These are phyloP conservation scores for Stenurella melanura DNA, from an alignment of 2,888 invertebrate genomes.

Conservation along the genomic window DNA sequence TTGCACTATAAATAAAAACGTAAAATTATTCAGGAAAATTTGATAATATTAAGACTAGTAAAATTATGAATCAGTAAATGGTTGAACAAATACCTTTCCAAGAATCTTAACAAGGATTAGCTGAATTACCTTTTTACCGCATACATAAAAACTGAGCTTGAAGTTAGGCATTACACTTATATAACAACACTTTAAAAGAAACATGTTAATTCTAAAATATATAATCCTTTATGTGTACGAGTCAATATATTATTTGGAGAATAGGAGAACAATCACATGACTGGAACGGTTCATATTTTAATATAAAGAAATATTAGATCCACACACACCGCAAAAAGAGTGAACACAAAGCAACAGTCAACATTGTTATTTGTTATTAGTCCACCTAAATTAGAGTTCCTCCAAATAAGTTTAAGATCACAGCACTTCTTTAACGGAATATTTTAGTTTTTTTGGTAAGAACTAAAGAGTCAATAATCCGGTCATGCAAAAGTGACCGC, in stretches of 20 bases:
- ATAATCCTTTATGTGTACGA: not conserved
- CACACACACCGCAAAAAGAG: too few relatives aligned
- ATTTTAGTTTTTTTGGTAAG: too few relatives aligned
- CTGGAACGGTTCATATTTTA: not conserved
- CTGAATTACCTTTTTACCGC: not conserved
- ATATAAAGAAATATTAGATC: too few relatives aligned
- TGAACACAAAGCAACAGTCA: too few relatives aligned
- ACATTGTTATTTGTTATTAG: too few relatives aligned
- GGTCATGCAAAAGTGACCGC: too few relatives aligned
- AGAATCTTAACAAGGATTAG: not conserved
- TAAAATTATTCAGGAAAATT: not conserved
- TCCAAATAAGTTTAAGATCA: too few relatives aligned
- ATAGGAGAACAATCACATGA: not conserved
- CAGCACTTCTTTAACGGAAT: too few relatives aligned
- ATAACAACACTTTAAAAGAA: not conserved
- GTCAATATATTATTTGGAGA: not conserved
- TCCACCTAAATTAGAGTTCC: too few relatives aligned
- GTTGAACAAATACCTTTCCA: not conserved
- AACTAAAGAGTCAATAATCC: too few relatives aligned
- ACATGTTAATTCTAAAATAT: not conserved
- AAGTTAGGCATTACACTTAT: not conserved
- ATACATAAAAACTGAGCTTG: not conserved
- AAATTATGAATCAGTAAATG: slow-evolving; percentile 11
- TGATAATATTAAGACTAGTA: slow-evolving; percentile 15
- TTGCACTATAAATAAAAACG: not conserved